Base-by-base conservation (phyloP, 1,140 invertebrate species). In the Panagrolaimus sp. region DNA sequence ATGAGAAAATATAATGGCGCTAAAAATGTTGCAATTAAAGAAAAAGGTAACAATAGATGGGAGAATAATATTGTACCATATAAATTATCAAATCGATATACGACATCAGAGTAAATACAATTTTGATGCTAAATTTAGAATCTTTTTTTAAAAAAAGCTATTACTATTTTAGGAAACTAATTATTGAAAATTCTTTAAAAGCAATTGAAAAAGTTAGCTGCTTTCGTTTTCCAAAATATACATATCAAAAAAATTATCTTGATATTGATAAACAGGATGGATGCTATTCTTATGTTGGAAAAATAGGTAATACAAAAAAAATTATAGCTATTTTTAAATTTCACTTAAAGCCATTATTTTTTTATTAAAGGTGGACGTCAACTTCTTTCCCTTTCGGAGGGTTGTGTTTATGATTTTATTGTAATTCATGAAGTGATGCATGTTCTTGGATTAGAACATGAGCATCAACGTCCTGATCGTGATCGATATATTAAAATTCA, bases 351-450 rank as follows among this genome's bases (percentile, higher is more conserved):
- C n/a, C n/a, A n/a, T n/a, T n/a, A n/a, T n/a, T n/a, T n/a, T n/a
- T n/a, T n/a, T n/a, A n/a, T n/a, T n/a, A n/a, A 57, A 31, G 72
- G 72, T 23, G 72, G 72, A 8, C 53, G 66, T 25, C 72, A 73
- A 64, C 43, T 73, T 31, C 31, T 73, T 14, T 73, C 72, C 0
- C 48, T 73, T 45, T 73, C 72, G 23, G 66, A 43, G 5, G 72
- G 72, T 9, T 73, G 72, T 31, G 46, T 73, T 27, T 67, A 73
- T 51, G 70, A 72, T 45, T 73, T 74, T 63, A 73, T 73, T 45
- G 73, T 73, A 25, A 68, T 73, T 65, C 72, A 73, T 53, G 72
- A 73, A 65, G 65, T 73, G 42, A 72, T 73, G 70, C 72, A 73
- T 67, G 70, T 69, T 27, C 57, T 73, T 23, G 72, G 72, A 8